Conservation (phyloP, 2,888 invertebrate genomes). For the Parnassius smintheus region DNA sequence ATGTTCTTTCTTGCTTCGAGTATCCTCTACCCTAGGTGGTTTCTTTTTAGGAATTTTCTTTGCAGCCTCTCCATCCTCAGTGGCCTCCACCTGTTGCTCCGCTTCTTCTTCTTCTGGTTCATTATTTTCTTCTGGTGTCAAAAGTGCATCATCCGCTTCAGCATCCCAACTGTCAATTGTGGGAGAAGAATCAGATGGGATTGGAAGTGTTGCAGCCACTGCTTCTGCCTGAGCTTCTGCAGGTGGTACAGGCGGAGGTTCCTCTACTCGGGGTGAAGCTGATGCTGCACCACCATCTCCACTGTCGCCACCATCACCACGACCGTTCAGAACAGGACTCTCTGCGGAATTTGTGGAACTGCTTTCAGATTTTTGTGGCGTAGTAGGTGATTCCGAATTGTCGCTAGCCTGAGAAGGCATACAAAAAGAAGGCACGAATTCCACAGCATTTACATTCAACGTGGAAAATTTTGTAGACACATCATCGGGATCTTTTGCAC, state of each 20-base stretch:
- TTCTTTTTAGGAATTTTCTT: constrained; percentile 92
- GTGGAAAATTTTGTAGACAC: constrained; percentile 93
- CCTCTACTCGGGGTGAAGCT: constrained; percentile 83
- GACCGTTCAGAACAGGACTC: constrained; percentile 83
- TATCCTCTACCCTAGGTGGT: constrained; percentile 88
- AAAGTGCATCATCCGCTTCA: constrained; percentile 89
- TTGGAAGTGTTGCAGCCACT: constrained; percentile 64
- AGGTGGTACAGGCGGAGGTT: constrained; percentile 84
- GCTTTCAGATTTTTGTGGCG: constrained; percentile 80
- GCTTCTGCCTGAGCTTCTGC: constrained; percentile 78
- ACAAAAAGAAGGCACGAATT: constrained; percentile 98
- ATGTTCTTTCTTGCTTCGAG: constrained; percentile 97
- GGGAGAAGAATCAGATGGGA: constrained; percentile 77
- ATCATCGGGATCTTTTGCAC: constrained; percentile 85
- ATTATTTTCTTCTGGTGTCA: constrained; percentile 88
- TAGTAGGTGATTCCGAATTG: constrained; percentile 77
- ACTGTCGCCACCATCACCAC: constrained; percentile 70
- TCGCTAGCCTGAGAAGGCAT: constrained; percentile 80
- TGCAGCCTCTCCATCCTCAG: constrained; percentile 84
- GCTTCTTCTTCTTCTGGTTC: constrained; percentile 84
- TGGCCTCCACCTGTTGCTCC: constrained; percentile 64
- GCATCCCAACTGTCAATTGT: constrained; percentile 92
- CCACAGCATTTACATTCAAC: constrained; percentile 98
- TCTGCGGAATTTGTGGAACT: constrained; percentile 79
- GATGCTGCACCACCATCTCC: constrained; percentile 75